Evolutionary conservation across 2,113 vertebrate genomes (phyloP).

Genomic region (Hippoglossus stenolepis): DNA sequence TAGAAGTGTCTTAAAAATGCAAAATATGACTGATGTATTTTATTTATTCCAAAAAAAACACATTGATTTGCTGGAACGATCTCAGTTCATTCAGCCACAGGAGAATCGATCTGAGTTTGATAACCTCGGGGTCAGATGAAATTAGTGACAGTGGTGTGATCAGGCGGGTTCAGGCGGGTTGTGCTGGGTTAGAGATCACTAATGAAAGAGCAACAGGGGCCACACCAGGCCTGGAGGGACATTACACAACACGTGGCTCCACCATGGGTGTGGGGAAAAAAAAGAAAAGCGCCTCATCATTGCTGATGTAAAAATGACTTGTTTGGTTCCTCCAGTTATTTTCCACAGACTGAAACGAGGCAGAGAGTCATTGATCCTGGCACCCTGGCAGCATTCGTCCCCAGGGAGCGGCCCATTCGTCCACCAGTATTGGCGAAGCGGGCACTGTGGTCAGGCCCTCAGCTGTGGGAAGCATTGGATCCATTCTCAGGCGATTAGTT

Average conservation of each 20-base stretch:
- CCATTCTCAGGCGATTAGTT: constrained; percentile 8
- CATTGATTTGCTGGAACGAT: no score
- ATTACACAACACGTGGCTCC: neutral
- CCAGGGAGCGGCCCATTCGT: constrained; percentile 45
- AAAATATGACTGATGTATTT: no score
- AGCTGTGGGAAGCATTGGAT: constrained; percentile 16
- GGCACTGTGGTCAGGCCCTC: constrained; percentile 15
- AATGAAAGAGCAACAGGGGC: constrained; percentile 1
- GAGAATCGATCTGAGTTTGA: neutral
- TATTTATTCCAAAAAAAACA: no score
- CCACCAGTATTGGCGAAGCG: constrained; percentile 30
- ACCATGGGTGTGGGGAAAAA: neutral
- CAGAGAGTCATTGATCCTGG: constrained; percentile 45
- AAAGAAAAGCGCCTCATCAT: neutral
- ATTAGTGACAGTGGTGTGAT: no score
- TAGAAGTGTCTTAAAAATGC: no score
- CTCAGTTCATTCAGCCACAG: no score
- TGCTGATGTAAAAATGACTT: neutral
- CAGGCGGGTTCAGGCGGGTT: no score
- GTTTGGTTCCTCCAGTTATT: constrained; percentile 36
- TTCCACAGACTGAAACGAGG: constrained; percentile 42
- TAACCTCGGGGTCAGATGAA: no score
- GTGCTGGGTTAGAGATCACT: no score
- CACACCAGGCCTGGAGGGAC: neutral
- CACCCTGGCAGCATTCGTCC: constrained; percentile 54